phyloP scores from a whole-genome alignment of 2,888 invertebrate species.

The Scaptomyza caliginosa region DNA sequence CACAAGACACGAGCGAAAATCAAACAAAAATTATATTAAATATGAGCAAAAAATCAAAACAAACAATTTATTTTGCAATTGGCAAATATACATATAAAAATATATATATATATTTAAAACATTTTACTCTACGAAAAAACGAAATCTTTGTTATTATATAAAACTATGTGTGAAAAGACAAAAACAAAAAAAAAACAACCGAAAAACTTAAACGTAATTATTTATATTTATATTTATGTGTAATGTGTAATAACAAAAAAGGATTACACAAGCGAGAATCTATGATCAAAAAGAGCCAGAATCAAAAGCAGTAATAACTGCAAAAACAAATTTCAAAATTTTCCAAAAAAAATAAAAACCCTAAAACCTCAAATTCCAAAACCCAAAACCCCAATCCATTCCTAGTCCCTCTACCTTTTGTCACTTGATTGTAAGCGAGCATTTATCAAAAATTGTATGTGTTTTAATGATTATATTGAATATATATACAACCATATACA shows the following conservation, averaged over 20 bases:
- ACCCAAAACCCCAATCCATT: constrained; percentile 10
- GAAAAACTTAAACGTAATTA: constrained; percentile 59
- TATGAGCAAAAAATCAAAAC: constrained; percentile 52
- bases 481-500: constrained; percentile 65
- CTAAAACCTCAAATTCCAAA: too few species aligned
- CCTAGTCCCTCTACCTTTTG: constrained; percentile 31
- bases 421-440: constrained; percentile 77
- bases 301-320: constrained; percentile 56
- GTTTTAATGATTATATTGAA: constrained; percentile 80
- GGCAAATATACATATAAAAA: constrained; percentile 62
- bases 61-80: constrained; percentile 67
- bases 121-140: constrained; percentile 61
- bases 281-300: constrained; percentile 58
- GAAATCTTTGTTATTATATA: constrained; percentile 67
- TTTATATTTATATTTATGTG: constrained; percentile 66
- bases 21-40: constrained; percentile 60
- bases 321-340: not conserved
- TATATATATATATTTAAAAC: constrained; percentile 56
- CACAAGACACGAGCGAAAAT: constrained; percentile 48
- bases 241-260: constrained; percentile 66
- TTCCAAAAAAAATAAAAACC: too few species aligned
- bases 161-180: constrained; percentile 50
- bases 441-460: constrained; percentile 80
- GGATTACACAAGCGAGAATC: constrained; percentile 45
- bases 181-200: not conserved